phyloP scores from a whole-genome alignment of 1,140 invertebrate species.

The Penaeus indicus region DNA sequence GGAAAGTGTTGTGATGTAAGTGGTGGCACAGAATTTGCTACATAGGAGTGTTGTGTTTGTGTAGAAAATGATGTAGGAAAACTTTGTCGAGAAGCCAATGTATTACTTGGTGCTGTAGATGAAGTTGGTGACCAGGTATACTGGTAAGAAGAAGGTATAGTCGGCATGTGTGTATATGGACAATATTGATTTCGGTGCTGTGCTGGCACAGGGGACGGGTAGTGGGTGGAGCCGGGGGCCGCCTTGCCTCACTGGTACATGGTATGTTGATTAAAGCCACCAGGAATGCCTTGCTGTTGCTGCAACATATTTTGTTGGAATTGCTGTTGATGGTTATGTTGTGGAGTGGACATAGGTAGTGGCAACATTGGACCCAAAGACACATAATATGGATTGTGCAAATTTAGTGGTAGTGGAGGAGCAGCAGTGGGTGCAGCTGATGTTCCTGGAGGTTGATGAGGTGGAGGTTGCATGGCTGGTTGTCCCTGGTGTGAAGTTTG shows the following conservation, averaged over 20 bases:
- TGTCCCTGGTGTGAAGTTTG: conserved; percentile 60
- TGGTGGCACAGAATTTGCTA: conserved; percentile 25
- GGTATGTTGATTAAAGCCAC: conserved; percentile 60
- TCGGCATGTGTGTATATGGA: conserved; percentile 36
- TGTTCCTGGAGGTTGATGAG: conserved; percentile 46
- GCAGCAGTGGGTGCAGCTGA: conserved; percentile 44
- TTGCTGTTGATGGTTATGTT: conserved; percentile 62
- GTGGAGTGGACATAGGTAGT: conserved; percentile 59
- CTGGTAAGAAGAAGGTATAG: conserved; percentile 28
- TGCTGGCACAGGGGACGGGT: conserved; percentile 56
- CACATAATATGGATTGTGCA: conserved; percentile 60
- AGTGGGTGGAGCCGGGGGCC: conserved; percentile 53
- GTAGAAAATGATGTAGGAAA: conserved; percentile 35
- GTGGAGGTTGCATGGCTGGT: conserved; percentile 55
- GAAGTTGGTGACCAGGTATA: conserved; percentile 37
- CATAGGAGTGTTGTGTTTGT: conserved; percentile 36
- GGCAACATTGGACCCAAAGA: conserved; percentile 61
- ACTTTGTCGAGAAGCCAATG: conserved; percentile 29
- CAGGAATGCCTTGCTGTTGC: conserved; percentile 55
- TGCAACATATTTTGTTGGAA: conserved; percentile 62
- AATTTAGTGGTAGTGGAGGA: conserved; percentile 55
- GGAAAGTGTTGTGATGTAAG: conserved; percentile 38
- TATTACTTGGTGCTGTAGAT: conserved; percentile 26
- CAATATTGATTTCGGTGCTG: conserved; percentile 48
- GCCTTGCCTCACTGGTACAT: conserved; percentile 63